These are phyloP conservation scores for Gila robusta DNA, from an alignment of 2,797 vertebrate species.

Conservation along the genomic window DNA sequence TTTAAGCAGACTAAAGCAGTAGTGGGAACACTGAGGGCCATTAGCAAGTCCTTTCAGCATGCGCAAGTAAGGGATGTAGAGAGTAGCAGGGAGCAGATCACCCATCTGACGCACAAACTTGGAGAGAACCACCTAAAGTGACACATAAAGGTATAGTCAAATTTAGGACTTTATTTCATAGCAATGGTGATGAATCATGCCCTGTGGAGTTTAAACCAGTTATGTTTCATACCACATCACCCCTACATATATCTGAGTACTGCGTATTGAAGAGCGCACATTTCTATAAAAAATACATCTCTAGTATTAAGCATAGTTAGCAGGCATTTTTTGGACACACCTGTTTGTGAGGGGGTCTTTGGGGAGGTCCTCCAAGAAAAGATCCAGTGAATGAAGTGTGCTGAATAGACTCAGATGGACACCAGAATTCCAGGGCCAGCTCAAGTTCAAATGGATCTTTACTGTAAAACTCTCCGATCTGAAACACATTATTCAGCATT, in stretches of 20 bases:
- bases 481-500: neutral
- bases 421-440: slow-evolving; percentile 96
- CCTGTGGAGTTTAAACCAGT: neutral
- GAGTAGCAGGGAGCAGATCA: slow-evolving; percentile 93
- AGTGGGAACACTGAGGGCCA: slow-evolving; percentile 95
- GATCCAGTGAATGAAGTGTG: slow-evolving; percentile 92
- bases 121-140: slow-evolving; percentile 90
- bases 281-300: neutral
- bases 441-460: slow-evolving; percentile 92
- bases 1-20: slow-evolving; percentile 97
- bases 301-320: neutral
- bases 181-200: neutral
- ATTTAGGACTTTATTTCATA: neutral
- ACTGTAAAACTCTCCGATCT: slow-evolving; percentile 92
- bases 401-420: slow-evolving; percentile 93
- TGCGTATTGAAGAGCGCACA: neutral
- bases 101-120: slow-evolving; percentile 99
- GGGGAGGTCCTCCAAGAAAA: slow-evolving; percentile 91
- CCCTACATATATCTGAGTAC: neutral
- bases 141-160: neutral
- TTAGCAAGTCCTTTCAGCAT: slow-evolving; percentile 95
- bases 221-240: neutral
- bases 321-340: slow-evolving; percentile 67
- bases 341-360: slow-evolving; percentile 97
- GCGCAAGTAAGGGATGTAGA: slow-evolving; percentile 94